Evolutionary conservation across 2,888 invertebrate species (phyloP).

Genomic region (Brachycybe producta): DNA sequence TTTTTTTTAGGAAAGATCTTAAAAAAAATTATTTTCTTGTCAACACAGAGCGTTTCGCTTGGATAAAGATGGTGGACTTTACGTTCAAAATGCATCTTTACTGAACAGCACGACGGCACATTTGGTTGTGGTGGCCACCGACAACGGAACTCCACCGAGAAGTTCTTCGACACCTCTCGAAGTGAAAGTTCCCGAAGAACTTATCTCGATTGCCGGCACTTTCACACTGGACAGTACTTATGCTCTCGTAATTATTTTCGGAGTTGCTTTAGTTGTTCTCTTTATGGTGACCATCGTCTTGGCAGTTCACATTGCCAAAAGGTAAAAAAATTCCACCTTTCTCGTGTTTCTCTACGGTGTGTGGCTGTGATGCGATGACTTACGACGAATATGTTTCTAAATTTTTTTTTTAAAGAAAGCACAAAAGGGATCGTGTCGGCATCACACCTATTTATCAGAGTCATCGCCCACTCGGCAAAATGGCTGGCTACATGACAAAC

Average conservation of each 20-base stretch:
- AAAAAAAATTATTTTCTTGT: slow-evolving; percentile 23
- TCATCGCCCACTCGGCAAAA: slow-evolving; percentile 21
- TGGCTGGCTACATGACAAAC: slow-evolving; percentile 22
- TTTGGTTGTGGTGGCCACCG: slow-evolving; percentile 67
- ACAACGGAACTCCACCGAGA: slow-evolving; percentile 68
- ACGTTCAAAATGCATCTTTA: slow-evolving; percentile 27
- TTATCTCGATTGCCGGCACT: slow-evolving; percentile 27
- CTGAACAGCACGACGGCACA: slow-evolving; percentile 49
- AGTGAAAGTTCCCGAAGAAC: slow-evolving; percentile 37
- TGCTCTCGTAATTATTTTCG: slow-evolving; percentile 48
- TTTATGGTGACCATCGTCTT: slow-evolving; percentile 60
- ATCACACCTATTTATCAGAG: slow-evolving; percentile 6
- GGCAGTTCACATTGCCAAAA: slow-evolving; percentile 50
- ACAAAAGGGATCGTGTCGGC: slow-evolving; percentile 20
- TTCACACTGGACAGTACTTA: slow-evolving; percentile 37
- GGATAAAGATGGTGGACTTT: slow-evolving; percentile 51
- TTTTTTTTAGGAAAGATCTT: no score
- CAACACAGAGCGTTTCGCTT: slow-evolving; percentile 51
- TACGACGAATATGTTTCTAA: neutral
- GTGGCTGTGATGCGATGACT: neutral
- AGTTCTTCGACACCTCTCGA: slow-evolving; percentile 43
- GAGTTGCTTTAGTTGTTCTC: slow-evolving; percentile 56
- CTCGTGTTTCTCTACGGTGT: neutral
- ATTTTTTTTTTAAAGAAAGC: slow-evolving; percentile 19
- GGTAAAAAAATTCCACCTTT: slow-evolving; percentile 14